phyloP scores from a whole-genome alignment of 1,140 invertebrate species.

The Drosophila murphyi region DNA sequence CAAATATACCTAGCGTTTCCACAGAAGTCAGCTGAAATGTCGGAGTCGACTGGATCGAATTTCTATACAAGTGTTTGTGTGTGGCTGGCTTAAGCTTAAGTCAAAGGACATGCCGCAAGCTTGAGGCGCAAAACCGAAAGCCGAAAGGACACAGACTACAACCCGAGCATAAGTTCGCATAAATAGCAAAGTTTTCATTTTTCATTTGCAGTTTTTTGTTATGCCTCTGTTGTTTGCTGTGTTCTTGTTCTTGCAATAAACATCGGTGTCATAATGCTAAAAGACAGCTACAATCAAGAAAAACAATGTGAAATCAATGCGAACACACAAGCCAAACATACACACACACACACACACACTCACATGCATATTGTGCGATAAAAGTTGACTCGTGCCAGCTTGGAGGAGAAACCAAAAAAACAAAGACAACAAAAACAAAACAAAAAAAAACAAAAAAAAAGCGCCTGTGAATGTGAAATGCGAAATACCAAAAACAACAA shows the following conservation, averaged over 20 bases:
- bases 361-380: conserved; percentile 59
- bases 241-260: conserved; percentile 59
- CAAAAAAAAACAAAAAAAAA: conserved; percentile 32
- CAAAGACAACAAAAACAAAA: conserved; percentile 42
- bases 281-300: conserved; percentile 45
- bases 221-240: conserved; percentile 19
- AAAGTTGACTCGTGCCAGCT: conserved; percentile 77
- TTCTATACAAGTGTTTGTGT: background rate
- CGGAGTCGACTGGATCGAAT: no score
- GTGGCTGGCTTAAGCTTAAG: conserved; percentile 14
- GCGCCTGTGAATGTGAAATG: conserved; percentile 61
- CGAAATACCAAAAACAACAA: conserved; percentile 69
- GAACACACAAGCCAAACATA: conserved; percentile 11
- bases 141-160: background rate
- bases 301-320: conserved; percentile 71
- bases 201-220: background rate
- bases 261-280: conserved; percentile 55
- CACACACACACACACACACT: conserved; percentile 10
- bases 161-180: conserved; percentile 27
- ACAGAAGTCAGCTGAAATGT: no score
- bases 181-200: conserved; percentile 33
- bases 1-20: no score
- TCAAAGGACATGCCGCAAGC: background rate
- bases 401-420: conserved; percentile 68
- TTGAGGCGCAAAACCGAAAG: no score